Conservation (phyloP, 2,113 vertebrate species). For the Platycercus adscitus region DNA sequence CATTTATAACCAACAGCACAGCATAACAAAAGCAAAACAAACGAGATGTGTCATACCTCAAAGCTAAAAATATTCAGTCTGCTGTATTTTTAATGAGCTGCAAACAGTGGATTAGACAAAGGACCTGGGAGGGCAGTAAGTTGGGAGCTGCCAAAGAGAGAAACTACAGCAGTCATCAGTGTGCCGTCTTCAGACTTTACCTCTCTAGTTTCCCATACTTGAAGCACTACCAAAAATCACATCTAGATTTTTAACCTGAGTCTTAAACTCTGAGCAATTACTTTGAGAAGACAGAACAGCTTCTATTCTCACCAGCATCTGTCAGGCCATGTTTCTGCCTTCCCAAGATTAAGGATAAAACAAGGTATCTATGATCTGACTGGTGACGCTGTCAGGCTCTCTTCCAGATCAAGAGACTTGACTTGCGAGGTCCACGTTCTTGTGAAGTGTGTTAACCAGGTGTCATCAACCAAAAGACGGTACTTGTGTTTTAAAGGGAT, state of each 20-base stretch:
- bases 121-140: neutral
- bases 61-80: neutral
- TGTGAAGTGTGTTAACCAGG: neutral
- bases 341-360: neutral
- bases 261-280: neutral
- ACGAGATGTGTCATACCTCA: neutral
- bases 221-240: neutral
- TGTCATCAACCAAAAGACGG: neutral
- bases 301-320: neutral
- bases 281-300: neutral
- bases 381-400: neutral
- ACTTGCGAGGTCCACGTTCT: fast-evolving
- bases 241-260: neutral
- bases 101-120: neutral
- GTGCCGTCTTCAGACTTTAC: neutral
- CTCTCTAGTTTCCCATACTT: neutral
- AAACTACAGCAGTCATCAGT: neutral
- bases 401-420: neutral
- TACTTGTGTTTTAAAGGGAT: neutral
- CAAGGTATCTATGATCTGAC: neutral
- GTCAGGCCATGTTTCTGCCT: neutral
- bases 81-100: neutral
- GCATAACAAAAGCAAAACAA: neutral
- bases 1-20: neutral
- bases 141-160: neutral